A percentile compares a stretch with the other conserved stretches of the same genome.
Evolutionary conservation across 1,140 invertebrate species (phyloP).

Genomic region (Theocolax elegans): DNA sequence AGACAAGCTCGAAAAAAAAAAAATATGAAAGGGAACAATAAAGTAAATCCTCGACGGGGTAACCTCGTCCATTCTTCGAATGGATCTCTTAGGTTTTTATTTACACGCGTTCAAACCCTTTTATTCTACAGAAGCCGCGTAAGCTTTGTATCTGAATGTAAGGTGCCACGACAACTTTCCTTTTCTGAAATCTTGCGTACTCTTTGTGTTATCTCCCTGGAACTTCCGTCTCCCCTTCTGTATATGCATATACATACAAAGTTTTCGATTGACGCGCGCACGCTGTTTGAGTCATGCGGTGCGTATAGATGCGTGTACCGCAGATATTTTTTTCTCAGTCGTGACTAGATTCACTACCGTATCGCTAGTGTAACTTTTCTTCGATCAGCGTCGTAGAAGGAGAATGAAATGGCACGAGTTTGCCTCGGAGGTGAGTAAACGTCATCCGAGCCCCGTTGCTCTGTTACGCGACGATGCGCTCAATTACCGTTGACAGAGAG

Average conservation of each 20-base stretch:
- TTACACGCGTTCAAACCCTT: not conserved
- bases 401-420: slow-evolving; percentile 8
- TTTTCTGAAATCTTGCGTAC: slow-evolving; percentile 25
- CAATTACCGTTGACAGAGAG: not conserved
- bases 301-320: not conserved
- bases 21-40: too few species aligned
- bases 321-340: slow-evolving; percentile 25
- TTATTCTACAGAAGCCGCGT: not conserved
- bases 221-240: slow-evolving; percentile 34
- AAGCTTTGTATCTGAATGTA: too few species aligned
- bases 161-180: slow-evolving; percentile 31
- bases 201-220: slow-evolving; percentile 20
- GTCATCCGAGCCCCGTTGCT: not conserved
- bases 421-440: not conserved
- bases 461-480: not conserved
- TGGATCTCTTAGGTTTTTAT: too few species aligned
- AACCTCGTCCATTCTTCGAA: not conserved
- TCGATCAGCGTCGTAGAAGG: too few species aligned
- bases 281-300: slow-evolving; percentile 24
- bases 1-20: too few species aligned
- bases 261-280: slow-evolving; percentile 12
- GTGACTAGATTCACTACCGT: too few species aligned
- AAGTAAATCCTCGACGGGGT: not conserved
- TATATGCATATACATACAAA: too few species aligned
- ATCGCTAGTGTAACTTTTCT: too few species aligned